These are phyloP conservation scores for Crotalus tigris DNA, from an alignment of 2,113 vertebrate species.

Conservation along the genomic window DNA sequence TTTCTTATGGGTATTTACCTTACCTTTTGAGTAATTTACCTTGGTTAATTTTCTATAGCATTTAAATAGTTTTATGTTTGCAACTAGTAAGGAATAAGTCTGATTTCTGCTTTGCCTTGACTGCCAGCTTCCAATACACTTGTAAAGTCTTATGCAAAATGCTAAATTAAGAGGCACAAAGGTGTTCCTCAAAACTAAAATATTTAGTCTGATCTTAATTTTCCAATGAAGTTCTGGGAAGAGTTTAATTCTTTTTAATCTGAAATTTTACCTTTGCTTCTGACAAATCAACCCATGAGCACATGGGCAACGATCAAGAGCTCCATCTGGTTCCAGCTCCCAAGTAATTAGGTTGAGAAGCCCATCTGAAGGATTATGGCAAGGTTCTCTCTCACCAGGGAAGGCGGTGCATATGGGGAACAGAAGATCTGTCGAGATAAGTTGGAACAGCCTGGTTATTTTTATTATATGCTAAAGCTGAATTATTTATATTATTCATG, in stretches of 20 bases:
- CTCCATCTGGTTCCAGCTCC: constrained; percentile 76
- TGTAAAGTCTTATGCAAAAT: neutral
- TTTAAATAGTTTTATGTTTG: neutral
- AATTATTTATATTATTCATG: neutral
- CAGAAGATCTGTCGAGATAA: constrained; percentile 72
- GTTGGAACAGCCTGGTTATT: neutral
- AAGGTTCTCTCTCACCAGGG: constrained; percentile 81
- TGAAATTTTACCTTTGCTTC: constrained; percentile 74
- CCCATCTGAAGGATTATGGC: constrained; percentile 77
- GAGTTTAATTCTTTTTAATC: neutral
- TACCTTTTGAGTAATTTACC: neutral
- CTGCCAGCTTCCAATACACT: neutral
- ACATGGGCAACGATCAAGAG: constrained; percentile 85
- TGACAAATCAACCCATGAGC: constrained; percentile 84
- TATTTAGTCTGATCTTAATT: neutral
- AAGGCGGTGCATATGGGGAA: constrained; percentile 87
- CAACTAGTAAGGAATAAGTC: neutral
- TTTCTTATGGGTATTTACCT: neutral
- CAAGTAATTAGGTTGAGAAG: constrained; percentile 84
- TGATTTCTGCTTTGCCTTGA: neutral
- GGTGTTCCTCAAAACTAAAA: neutral
- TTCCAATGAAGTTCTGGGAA: neutral
- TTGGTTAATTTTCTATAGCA: neutral
- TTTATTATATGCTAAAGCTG: neutral
- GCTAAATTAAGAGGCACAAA: neutral